phyloP scores from a whole-genome alignment of 1,140 invertebrate genomes.

The Oryzaephilus surinamensis region DNA sequence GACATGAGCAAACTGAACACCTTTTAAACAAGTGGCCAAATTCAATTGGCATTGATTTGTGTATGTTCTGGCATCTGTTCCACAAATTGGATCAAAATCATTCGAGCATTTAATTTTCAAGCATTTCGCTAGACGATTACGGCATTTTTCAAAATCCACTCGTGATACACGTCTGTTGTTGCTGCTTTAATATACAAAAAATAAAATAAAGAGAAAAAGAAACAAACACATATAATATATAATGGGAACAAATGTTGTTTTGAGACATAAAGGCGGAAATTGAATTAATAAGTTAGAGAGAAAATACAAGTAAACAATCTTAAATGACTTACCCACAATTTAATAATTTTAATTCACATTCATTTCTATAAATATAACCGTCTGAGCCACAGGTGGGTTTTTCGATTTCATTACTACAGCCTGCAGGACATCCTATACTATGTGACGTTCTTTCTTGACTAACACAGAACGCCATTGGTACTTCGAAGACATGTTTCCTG shows the following conservation, averaged over 20 bases:
- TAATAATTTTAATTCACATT: conserved; percentile 82
- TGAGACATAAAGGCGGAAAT: too few species aligned
- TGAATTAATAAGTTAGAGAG: too few species aligned
- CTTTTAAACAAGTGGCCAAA: conserved; percentile 73
- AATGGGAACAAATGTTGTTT: too few species aligned
- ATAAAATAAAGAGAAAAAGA: conserved; percentile 2
- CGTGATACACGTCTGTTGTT: conserved; percentile 49
- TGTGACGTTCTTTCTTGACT: conserved; percentile 59
- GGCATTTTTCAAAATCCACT: conserved; percentile 68
- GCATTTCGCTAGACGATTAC: conserved; percentile 58
- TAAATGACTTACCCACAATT: conserved; percentile 68
- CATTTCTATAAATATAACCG: conserved; percentile 74
- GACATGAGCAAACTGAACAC: conserved; percentile 70
- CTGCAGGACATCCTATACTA: conserved; percentile 53
- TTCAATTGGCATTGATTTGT: conserved; percentile 69
- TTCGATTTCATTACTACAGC: conserved; percentile 53
- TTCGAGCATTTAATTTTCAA: conserved; percentile 53
- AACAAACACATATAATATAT: too few species aligned
- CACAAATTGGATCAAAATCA: conserved; percentile 66
- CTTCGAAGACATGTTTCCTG: conserved; percentile 85
- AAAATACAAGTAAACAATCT: neutral
- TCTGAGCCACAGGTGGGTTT: conserved; percentile 77
- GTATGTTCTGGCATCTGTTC: conserved; percentile 74
- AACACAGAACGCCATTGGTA: conserved; percentile 79
- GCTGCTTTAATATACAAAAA: conserved; percentile 14